Percentiles rank a stretch among this genome's conserved stretches.
Conservation (phyloP, 2,797 vertebrate genomes). For the Sebastes diploproa region DNA sequence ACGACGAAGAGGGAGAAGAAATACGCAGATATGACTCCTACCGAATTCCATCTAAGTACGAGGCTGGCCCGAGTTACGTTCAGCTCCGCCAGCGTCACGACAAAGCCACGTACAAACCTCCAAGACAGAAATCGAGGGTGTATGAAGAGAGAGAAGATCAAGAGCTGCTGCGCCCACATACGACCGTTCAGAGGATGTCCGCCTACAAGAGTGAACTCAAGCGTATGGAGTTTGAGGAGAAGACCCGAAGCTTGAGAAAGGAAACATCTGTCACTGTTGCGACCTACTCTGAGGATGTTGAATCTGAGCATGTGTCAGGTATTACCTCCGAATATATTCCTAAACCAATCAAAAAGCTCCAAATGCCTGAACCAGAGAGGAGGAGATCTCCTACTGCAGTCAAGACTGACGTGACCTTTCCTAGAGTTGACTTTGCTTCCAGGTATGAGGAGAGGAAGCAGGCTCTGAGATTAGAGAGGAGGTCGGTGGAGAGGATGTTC, state of each 20-base stretch:
- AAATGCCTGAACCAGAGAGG: conserved; percentile 70
- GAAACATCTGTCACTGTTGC: conserved; percentile 83
- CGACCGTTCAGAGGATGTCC: conserved; percentile 85
- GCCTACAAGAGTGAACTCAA: conserved; percentile 92
- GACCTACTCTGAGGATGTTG: conserved; percentile 79
- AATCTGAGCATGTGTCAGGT: conserved; percentile 82
- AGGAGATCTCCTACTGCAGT: conserved; percentile 80
- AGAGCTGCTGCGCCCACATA: conserved; percentile 91
- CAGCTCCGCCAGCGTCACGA: conserved; percentile 93
- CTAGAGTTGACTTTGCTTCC: conserved; percentile 93
- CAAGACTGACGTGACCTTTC: conserved; percentile 82
- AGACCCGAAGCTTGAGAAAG: conserved; percentile 83
- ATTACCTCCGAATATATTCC: conserved; percentile 86
- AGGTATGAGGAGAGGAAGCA: conserved; percentile 96
- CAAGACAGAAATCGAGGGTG: conserved; percentile 89
- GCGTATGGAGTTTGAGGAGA: conserved; percentile 92
- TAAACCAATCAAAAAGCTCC: conserved; percentile 87
- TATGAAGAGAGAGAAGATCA: conserved; percentile 93
- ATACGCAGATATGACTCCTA: conserved; percentile 88
- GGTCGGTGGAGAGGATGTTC: conserved; percentile 78
- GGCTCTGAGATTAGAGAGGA: conserved; percentile 90
- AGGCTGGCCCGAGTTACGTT: conserved; percentile 89
- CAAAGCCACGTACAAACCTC: conserved; percentile 86
- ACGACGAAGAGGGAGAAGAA: conserved; percentile 84
- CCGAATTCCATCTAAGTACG: conserved; percentile 90